Evolutionary conservation across 2,888 invertebrate species (phyloP).

Genomic region (Drosophila kokeensis): DNA sequence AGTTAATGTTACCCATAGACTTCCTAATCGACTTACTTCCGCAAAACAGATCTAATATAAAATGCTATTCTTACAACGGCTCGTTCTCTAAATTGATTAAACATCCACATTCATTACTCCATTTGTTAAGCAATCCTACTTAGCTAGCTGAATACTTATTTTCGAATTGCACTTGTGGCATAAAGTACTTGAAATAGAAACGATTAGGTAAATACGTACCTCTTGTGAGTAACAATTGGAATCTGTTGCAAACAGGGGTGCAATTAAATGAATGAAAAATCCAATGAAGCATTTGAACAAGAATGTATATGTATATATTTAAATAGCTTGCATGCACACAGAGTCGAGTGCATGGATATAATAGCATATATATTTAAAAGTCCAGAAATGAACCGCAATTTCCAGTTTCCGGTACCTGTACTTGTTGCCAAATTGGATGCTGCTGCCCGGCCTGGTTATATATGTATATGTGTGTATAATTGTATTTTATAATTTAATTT

Average conservation of each 20-base stretch:
- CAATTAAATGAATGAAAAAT: slow-evolving; percentile 3
- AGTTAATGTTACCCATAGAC: not conserved
- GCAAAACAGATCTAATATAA: not conserved
- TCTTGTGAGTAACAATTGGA: not conserved
- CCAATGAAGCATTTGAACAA: slow-evolving; percentile 34
- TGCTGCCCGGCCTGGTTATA: slow-evolving; percentile 11
- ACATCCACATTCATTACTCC: too few species aligned
- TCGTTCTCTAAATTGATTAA: not conserved
- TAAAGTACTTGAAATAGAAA: slow-evolving; percentile 6
- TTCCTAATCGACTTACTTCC: not conserved
- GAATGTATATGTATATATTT: slow-evolving; percentile 62
- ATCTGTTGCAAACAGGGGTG: not conserved
- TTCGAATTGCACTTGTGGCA: not conserved
- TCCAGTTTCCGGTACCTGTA: slow-evolving; percentile 46
- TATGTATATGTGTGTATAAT: slow-evolving; percentile 20
- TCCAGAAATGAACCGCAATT: slow-evolving; percentile 44
- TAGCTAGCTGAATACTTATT: not conserved
- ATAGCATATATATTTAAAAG: slow-evolving; percentile 31
- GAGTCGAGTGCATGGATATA: slow-evolving; percentile 34
- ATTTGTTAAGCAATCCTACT: not conserved
- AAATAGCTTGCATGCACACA: slow-evolving; percentile 60
- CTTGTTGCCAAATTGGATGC: slow-evolving; percentile 24
- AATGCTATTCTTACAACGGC: not conserved
- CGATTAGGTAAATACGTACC: slow-evolving; percentile 22
- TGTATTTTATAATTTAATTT: slow-evolving; percentile 53